Evolutionary conservation across 2,797 vertebrate species (phyloP), one percentile per base, ranked within the genome.

Genomic region (Darevskia mixta): DNA sequence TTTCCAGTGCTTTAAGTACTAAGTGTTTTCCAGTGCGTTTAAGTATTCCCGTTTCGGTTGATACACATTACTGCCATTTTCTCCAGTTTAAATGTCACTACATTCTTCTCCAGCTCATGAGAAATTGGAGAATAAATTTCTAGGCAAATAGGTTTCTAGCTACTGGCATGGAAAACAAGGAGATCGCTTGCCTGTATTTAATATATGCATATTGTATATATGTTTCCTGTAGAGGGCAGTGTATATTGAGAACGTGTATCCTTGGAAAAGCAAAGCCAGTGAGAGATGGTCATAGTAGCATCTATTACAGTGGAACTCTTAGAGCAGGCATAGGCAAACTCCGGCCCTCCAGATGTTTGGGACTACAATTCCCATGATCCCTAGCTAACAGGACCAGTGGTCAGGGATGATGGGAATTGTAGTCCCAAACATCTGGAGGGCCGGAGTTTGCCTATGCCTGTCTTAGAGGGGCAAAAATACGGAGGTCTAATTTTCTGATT

Each of bases 221-320:
- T 61, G 43, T 64, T 49, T 58, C 67, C 29, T 58, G 80, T 87
- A 87, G 85, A 55, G 79, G 78, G 85, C 78, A 80, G 49, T 86
- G 64, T 71, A 32, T 71, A 69, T 80, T 76, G 27, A 67, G 27
- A 6, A 35, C 35, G 17, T 38, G 35, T 38, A 72, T 61, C 35
- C 20, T 80, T 41, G 8, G 41, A 73, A 73, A 87, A 29, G 58
- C 35, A 85, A 66, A 77, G 69, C 77, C 29, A 55, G 27, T 11
- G 11, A 55, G 8, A 38, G 32, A 58, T 83, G 6, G 71, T 45
- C 11, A 58, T 58, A n/a, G 8, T 32, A 71, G 29, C 3, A 10
- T 69, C n/a, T 58, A 58, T 43, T 25, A 5, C 69, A 73, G 32
- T 49, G 69, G 18, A 49, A 23, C 43, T 29, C 7, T 69, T 29